These are phyloP conservation scores for Chroicocephalus ridibundus DNA, from an alignment of 2,113 vertebrate genomes.

Conservation along the genomic window DNA sequence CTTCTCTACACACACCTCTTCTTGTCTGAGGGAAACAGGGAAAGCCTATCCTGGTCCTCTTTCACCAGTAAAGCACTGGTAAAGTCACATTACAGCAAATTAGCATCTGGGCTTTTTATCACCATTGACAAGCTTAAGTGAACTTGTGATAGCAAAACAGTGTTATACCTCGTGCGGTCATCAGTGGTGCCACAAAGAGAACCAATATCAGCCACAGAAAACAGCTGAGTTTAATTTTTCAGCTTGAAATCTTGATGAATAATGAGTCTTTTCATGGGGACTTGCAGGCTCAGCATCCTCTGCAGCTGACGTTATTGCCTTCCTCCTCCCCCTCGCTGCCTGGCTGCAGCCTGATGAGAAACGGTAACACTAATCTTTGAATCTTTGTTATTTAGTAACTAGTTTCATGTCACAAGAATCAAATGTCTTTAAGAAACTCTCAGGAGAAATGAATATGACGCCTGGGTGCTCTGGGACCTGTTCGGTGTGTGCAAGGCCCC, in stretches of 20 bases:
- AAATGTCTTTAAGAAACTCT: conserved; percentile 7
- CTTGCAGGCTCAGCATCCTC: neutral
- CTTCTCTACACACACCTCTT: neutral
- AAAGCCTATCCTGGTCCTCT: neutral
- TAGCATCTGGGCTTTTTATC: neutral
- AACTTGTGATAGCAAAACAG: neutral
- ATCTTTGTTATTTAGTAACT: conserved; percentile 66
- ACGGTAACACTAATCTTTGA: neutral
- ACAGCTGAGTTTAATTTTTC: neutral
- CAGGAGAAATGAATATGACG: neutral
- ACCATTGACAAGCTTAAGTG: neutral
- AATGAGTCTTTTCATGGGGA: neutral
- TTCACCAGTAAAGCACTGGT: neutral
- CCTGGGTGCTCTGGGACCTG: neutral
- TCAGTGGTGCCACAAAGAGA: neutral
- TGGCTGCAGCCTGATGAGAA: neutral
- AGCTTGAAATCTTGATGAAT: neutral
- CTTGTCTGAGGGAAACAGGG: neutral
- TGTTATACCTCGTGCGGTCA: neutral
- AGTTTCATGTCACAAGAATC: neutral
- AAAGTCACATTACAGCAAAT: neutral
- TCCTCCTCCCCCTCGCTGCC: neutral
- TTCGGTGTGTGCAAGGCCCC: neutral
- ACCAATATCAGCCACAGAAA: neutral
- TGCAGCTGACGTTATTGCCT: neutral